Evolutionary conservation across 2,113 vertebrate genomes (phyloP), one percentile per base, ranked within the genome.

Genomic region (Ornithorhynchus anatinus): DNA sequence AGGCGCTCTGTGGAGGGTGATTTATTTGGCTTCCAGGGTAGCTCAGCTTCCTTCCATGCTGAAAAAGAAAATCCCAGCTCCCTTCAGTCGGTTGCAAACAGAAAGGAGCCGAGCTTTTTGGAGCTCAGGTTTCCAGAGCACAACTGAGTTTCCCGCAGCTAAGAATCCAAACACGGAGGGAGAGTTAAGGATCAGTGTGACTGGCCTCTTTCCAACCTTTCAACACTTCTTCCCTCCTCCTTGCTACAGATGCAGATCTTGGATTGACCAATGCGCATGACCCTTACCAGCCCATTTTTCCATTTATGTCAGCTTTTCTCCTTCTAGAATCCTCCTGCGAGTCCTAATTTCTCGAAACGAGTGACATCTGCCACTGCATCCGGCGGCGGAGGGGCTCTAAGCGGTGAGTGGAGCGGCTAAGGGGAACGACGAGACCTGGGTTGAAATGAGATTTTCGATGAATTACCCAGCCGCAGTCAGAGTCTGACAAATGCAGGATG

Each of bases 1-100:
- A 8, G 29, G 23, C 0, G 1, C 1, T 12, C 7, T 4, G 5
- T 8, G 3, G 8, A 16, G n/a, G 17, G 22, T 45, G 6, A 3
- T 20, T 16, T 20, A 10, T 15, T 17, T 23, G 5, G 22, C 2
- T 4, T 37, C 27, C 15, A 5, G n/a, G 10, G 15, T 2, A 39
- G 25, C 16, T 50, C 44, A 8, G 9, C 10, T 38, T 27, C 1
- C n/a, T 5, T n/a, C 45, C 12, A 1, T 0, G 0, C 8, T 36
- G 52, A 36, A 22, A 5, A 4, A 19, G 50, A 43, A 43, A 40
- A 20, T 11, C 0, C 2, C 14, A 31, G 31, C 33, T 54, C 42
- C 32, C 43, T 62, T n/a, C 29, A 19, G 7, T 15, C 13, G n/a
- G 2, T 1, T 3, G 4, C 40, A 29, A 36, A 4, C n/a, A n/a